Base-by-base conservation (phyloP, 2,888 invertebrate species). In the Gortyna flavago region DNA sequence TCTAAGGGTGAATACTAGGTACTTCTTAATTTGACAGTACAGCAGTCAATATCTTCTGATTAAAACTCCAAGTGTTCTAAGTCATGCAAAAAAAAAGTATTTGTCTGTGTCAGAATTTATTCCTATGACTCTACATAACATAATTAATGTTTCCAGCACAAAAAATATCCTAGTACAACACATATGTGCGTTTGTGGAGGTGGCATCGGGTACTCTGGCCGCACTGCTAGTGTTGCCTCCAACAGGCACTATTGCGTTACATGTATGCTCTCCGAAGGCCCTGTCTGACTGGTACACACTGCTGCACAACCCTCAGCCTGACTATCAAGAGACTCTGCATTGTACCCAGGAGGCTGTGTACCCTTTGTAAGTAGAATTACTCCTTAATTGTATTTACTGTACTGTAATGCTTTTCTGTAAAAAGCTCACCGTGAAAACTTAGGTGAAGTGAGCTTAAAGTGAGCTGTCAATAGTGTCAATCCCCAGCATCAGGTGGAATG, bases 261-360 rank as follows among this genome's bases (percentile, higher is more conserved):
- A 97, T 88, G 98, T 99, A 0, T 99, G 99, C 92, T 97, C 97
- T 13, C 98, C 98, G 0, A 97, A 97, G 77, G 97, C 97, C 61
- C 96, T 99, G 38, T 98, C 99, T 0, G 99, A 99, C 95, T 99
- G 99, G 99, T 99, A 99, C 93, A 99, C 99, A 0, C 95, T 99
- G 87, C 97, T 99, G 81, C 97, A 99, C 91, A 99, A 99, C 96
- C 99, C 99, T 11, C 98, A 97, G 86, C 99, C 99, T 0, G 98
- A 99, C 94, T 99, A 99, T 95, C 98, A 98, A 78, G 97, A 98
- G 82, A 98, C 98, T 32, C 94, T 99, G 74, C 98, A 99, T 94
- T 99, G 99, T 94, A 99, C 99, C 0, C 99, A 99, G 92, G 99
- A 99, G 96, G 99, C 99, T 77, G 99, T 99, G 0, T 99, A 99